These are phyloP conservation scores for Manis pentadactyla DNA, from an alignment of 2,797 vertebrate species.

Conservation along the genomic window DNA sequence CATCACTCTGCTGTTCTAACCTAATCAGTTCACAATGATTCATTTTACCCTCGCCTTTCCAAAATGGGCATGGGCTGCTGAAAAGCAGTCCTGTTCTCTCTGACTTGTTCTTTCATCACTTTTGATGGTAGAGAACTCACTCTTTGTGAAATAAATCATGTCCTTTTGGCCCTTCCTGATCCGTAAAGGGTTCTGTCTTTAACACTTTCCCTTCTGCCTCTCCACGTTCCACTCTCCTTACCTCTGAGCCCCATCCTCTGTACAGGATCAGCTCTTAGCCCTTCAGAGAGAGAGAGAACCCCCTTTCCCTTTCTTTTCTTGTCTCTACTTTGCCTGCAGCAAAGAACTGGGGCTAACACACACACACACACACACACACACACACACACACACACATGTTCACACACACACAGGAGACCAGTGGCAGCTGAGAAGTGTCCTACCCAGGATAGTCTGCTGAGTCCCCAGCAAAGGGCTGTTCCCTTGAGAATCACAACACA, in stretches of 20 bases:
- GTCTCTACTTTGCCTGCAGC: background rate
- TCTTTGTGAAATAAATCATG: conserved; percentile 7
- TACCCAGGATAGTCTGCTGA: background rate
- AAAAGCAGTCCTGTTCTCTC: background rate
- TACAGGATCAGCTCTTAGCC: background rate
- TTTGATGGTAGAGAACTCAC: background rate
- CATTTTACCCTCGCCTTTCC: background rate
- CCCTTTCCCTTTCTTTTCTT: background rate
- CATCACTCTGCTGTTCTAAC: background rate
- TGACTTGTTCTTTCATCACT: background rate
- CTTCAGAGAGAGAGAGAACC: background rate
- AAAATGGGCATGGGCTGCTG: background rate
- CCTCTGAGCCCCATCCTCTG: background rate
- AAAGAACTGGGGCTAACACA: background rate
- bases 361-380: background rate
- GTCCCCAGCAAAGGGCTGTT: background rate
- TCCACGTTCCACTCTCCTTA: background rate
- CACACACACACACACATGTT: background rate
- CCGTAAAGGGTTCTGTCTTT: background rate
- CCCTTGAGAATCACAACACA: background rate
- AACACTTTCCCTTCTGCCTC: background rate
- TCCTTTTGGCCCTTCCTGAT: background rate
- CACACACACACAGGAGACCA: background rate
- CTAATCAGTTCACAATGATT: conserved; percentile 36
- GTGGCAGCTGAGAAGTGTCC: background rate